phyloP scores from a whole-genome alignment of 2,888 invertebrate genomes.

The Tenthredo mesomela region DNA sequence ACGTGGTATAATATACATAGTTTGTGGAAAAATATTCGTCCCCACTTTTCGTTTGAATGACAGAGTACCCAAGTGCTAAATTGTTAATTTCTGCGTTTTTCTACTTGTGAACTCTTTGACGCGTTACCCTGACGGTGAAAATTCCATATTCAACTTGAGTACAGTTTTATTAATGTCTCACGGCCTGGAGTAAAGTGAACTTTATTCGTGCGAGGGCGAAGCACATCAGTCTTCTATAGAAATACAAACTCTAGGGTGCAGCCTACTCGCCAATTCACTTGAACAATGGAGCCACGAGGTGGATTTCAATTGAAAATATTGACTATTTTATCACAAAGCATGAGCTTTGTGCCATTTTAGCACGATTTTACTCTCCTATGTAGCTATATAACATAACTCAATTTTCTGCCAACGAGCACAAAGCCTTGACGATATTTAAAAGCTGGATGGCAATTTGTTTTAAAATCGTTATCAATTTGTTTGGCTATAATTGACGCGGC shows the following conservation, averaged over 20 bases:
- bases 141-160: conserved; percentile 38
- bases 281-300: conserved; percentile 23
- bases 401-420: not conserved
- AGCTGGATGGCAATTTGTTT: not conserved
- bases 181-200: conserved; percentile 5
- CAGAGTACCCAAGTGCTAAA: not conserved
- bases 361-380: not conserved
- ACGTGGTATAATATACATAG: not conserved
- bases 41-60: not conserved
- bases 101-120: conserved; percentile 19
- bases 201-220: conserved; percentile 21
- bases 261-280: conserved; percentile 30
- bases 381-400: not conserved
- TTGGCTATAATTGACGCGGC: not conserved
- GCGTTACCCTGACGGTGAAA: conserved; percentile 9
- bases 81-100: not conserved
- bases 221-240: conserved; percentile 34
- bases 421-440: not conserved
- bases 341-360: not conserved
- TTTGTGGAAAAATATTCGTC: not conserved
- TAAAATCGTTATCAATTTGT: not conserved
- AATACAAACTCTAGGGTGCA: conserved; percentile 44
- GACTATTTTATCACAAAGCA: conserved; percentile 21
- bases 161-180: conserved; percentile 41
- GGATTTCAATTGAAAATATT: conserved; percentile 26